These are phyloP conservation scores for Macroramphosus scolopax DNA, from an alignment of 2,797 vertebrate species.

Conservation along the genomic window DNA sequence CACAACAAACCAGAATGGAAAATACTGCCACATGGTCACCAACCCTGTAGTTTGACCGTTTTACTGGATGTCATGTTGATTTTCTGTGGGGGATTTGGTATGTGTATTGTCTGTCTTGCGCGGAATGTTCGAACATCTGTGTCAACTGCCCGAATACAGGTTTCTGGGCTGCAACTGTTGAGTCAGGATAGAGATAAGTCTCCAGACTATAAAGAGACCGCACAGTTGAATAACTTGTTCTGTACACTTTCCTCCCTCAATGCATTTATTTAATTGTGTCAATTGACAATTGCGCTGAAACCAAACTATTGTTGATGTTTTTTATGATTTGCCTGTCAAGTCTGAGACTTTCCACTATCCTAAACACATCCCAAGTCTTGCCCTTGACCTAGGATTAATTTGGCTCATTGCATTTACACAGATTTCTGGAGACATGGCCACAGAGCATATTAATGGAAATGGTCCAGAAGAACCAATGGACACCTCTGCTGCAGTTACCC, in stretches of 20 bases:
- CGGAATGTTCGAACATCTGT: constrained; percentile 33
- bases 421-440: constrained; percentile 99
- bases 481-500: constrained; percentile 97
- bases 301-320: constrained; percentile 1
- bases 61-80: constrained; percentile 12
- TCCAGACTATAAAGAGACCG: constrained; percentile 26
- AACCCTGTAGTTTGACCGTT: constrained; percentile 1
- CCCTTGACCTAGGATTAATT: constrained; percentile 79
- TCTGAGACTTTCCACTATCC: constrained; percentile 65
- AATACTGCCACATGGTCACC: constrained; percentile 30
- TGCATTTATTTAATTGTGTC: constrained; percentile 8
- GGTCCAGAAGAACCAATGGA: constrained; percentile 99
- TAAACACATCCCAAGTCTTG: constrained; percentile 64
- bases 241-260: background rate
- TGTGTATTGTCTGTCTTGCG: constrained; percentile 30
- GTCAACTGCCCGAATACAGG: constrained; percentile 29
- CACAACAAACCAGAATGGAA: constrained; percentile 18
- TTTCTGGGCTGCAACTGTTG: constrained; percentile 37
- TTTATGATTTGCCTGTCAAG: constrained; percentile 32
- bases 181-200: constrained; percentile 51
- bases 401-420: constrained; percentile 95
- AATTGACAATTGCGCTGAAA: background rate
- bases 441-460: constrained; percentile 99
- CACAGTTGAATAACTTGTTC: constrained; percentile 23
- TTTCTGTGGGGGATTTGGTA: constrained; percentile 15